These are phyloP conservation scores for Pherbina coryleti DNA, from an alignment of 2,888 invertebrate species.

Conservation along the genomic window DNA sequence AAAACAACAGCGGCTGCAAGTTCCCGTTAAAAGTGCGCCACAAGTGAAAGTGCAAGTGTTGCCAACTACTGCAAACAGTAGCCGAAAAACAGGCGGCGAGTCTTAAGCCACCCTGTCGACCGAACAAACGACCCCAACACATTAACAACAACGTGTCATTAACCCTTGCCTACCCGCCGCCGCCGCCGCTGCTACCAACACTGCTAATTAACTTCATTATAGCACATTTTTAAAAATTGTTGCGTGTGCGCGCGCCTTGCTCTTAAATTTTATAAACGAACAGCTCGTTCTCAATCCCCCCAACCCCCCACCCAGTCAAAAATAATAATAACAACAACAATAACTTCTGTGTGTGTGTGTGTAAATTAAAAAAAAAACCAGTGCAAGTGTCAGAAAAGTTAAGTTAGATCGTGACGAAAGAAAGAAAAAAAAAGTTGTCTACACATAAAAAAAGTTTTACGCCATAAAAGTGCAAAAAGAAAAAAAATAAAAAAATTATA, in stretches of 20 bases:
- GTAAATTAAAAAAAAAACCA: neutral
- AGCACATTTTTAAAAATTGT: slow-evolving; percentile 42
- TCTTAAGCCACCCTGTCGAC: slow-evolving; percentile 12
- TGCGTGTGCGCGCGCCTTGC: slow-evolving; percentile 42
- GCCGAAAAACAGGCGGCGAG: neutral
- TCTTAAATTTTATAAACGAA: slow-evolving; percentile 1
- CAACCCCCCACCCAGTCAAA: neutral
- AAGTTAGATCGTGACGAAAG: neutral
- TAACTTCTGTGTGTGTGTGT: slow-evolving; percentile 7
- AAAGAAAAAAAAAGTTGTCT: neutral
- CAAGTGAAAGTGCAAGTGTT: slow-evolving; percentile 38
- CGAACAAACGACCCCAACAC: slow-evolving; percentile 28
- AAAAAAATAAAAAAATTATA: neutral
- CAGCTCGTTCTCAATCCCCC: neutral
- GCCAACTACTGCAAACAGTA: slow-evolving; percentile 16
- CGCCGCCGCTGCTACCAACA: slow-evolving; percentile 34
- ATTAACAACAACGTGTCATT: slow-evolving; percentile 41
- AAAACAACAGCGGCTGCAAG: neutral
- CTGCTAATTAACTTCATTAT: slow-evolving; percentile 52
- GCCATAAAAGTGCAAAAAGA: neutral
- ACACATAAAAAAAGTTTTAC: slow-evolving; percentile 4
- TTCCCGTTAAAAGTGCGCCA: slow-evolving; percentile 5
- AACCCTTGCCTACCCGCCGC: slow-evolving; percentile 37
- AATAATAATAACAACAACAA: slow-evolving; percentile 21
- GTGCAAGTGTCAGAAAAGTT: neutral